Evolutionary conservation across 2,888 invertebrate genomes (phyloP).

Genomic region (Ganaspis brasiliensis): DNA sequence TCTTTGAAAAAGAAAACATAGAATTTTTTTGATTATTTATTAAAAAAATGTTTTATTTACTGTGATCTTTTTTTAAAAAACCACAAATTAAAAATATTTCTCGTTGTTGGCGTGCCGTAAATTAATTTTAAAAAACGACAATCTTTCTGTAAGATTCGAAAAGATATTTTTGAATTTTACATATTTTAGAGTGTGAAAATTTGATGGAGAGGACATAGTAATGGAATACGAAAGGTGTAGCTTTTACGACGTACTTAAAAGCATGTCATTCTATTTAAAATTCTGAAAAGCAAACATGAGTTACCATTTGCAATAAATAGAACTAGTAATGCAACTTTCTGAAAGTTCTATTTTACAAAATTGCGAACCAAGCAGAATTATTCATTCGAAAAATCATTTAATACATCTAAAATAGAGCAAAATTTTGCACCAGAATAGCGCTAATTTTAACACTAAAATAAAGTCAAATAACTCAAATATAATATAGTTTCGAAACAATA

Average conservation of each 20-base stretch:
- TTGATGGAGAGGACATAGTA: constrained; percentile 17
- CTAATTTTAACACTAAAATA: no score
- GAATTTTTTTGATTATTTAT: no score
- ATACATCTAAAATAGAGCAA: neutral
- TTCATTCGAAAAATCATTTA: no score
- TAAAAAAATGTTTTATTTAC: no score
- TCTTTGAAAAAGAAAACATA: no score
- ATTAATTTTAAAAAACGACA: neutral
- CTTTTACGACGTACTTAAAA: constrained; percentile 31
- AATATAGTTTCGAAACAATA: no score
- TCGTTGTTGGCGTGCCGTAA: neutral
- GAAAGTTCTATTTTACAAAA: neutral
- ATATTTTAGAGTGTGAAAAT: constrained; percentile 18
- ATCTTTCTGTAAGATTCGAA: neutral
- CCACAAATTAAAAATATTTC: no score
- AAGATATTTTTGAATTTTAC: constrained; percentile 1
- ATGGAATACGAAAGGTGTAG: constrained; percentile 19
- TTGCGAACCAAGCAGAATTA: no score
- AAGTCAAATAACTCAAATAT: no score
- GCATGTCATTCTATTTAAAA: constrained; percentile 12
- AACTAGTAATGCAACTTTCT: neutral
- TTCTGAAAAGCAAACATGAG: neutral
- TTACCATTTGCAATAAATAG: neutral
- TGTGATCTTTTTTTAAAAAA: no score
- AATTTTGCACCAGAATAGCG: no score